A percentile compares a stretch with the other conserved stretches of the same genome.
These are phyloP conservation scores for Sturnus vulgaris DNA, from an alignment of 2,113 vertebrate species.

Conservation along the genomic window DNA sequence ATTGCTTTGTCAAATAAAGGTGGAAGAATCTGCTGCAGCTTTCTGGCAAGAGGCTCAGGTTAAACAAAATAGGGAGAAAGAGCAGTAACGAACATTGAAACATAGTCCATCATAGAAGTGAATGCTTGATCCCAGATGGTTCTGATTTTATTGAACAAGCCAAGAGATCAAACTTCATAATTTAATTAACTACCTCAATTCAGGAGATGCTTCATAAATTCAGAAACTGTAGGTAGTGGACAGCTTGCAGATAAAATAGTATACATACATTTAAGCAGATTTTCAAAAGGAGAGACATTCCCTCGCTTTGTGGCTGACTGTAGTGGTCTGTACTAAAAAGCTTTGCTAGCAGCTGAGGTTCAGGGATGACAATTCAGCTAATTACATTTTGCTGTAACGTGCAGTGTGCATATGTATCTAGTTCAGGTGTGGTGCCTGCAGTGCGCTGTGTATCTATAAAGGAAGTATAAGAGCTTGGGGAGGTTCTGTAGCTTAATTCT, in stretches of 20 bases:
- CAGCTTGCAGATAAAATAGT: not conserved
- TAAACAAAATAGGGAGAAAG: constrained; percentile 22
- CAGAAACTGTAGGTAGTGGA: not conserved
- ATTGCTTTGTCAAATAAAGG: constrained; percentile 26
- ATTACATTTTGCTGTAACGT: not conserved
- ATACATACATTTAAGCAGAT: not conserved
- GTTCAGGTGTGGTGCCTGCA: constrained; percentile 5
- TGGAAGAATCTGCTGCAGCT: constrained; percentile 65
- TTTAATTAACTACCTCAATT: not conserved
- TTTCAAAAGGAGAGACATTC: not conserved
- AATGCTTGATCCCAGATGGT: not conserved
- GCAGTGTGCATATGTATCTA: not conserved
- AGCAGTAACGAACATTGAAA: not conserved
- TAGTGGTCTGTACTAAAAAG: not conserved
- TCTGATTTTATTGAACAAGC: not conserved
- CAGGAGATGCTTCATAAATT: not conserved
- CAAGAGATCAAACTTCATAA: not conserved
- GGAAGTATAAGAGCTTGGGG: not conserved
- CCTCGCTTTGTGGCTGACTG: not conserved
- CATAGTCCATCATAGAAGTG: not conserved
- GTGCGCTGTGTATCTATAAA: not conserved
- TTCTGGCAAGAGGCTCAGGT: constrained; percentile 73
- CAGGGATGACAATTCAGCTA: not conserved
- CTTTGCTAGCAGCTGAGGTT: not conserved
- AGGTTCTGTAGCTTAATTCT: constrained; percentile 1